Evolutionary conservation across 2,888 invertebrate species (phyloP), one percentile per base, ranked within the genome.

Genomic region (Synergus umbraculus): DNA sequence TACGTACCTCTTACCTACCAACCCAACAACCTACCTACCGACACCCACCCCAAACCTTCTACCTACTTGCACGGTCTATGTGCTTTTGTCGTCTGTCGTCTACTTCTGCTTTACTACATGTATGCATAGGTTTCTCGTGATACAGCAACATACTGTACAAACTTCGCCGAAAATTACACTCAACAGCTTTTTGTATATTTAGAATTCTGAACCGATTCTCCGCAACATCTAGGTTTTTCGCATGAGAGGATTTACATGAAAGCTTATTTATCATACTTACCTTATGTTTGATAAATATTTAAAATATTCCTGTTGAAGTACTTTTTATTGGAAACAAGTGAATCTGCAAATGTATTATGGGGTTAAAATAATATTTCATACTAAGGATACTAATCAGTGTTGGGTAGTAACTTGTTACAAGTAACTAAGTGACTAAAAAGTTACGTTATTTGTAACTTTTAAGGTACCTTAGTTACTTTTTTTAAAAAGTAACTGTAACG

Each of bases 21-120:
- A 73, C 63, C 76, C 44, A 73, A 78, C 78, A 67, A 69, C 44
- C 78, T 65, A 76, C 37, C 29, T 69, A 78, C 44, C 54, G 46
- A 67, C 18, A 22, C 69, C 46, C 29, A 22, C 49, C 49, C 29
- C 18, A 49, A 76, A 41, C 76, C 37, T 46, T 69, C 69, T 44
- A 49, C 37, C 43, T 18, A 43, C 54, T 43, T 65, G 49, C 22
- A 65, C 13, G 5, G 58, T 43, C 67, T 58, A 73, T 54, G 73
- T 73, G 64, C 77, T 77, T 78, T 78, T 73, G 60, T 73, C 58
- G 49, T 78, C 37, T 46, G 73, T 44, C 44, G 46, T 54, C 29
- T 73, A 73, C 54, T 66, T 64, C 37, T 67, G 46, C 43, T 44
- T 66, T 18, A 13, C 18, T 46, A 44, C 46, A 9, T 29, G 9